Evolutionary conservation across 1,140 invertebrate species (phyloP).

Genomic region (Scaptodrosophila lebanonensis): DNA sequence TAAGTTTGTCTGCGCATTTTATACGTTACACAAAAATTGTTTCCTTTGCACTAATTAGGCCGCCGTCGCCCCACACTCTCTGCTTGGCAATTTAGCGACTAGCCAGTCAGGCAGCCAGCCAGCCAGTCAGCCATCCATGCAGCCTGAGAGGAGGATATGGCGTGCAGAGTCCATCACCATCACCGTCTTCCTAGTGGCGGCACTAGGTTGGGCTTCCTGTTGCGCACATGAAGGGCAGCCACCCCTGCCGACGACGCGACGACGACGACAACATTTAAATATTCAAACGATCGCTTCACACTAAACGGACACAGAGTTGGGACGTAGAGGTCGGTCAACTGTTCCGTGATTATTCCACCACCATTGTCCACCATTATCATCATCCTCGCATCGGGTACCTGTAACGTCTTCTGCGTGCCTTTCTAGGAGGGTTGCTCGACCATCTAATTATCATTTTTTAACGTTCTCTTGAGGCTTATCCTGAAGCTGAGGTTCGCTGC

Average conservation of each 20-base stretch:
- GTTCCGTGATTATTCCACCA: constrained; percentile 68
- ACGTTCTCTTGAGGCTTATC: constrained; percentile 19
- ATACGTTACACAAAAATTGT: constrained; percentile 21
- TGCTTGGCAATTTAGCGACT: too few species aligned
- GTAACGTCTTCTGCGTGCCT: constrained; percentile 17
- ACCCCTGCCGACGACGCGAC: constrained; percentile 19
- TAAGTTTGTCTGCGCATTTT: too few species aligned
- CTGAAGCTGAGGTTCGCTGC: constrained; percentile 13
- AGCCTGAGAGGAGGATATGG: constrained; percentile 18
- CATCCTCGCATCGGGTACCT: constrained; percentile 9
- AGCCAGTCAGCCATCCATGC: too few species aligned
- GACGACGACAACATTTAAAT: constrained; percentile 55
- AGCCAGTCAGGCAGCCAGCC: constrained; percentile 47
- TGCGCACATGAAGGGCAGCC: constrained; percentile 1
- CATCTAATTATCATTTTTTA: constrained; percentile 66
- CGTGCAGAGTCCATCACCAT: too few species aligned
- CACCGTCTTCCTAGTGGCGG: constrained; percentile 1
- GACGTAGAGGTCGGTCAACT: too few species aligned
- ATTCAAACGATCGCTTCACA: constrained; percentile 71
- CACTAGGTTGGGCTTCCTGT: constrained; percentile 13
- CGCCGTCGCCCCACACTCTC: constrained; percentile 27
- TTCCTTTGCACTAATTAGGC: constrained; percentile 46
- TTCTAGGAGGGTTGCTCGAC: constrained; percentile 61
- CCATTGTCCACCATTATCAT: constrained; percentile 8
- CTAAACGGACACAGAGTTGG: constrained; percentile 30